phyloP scores from a whole-genome alignment of 2,113 vertebrate genomes.

The Tricholaema leucomelas region DNA sequence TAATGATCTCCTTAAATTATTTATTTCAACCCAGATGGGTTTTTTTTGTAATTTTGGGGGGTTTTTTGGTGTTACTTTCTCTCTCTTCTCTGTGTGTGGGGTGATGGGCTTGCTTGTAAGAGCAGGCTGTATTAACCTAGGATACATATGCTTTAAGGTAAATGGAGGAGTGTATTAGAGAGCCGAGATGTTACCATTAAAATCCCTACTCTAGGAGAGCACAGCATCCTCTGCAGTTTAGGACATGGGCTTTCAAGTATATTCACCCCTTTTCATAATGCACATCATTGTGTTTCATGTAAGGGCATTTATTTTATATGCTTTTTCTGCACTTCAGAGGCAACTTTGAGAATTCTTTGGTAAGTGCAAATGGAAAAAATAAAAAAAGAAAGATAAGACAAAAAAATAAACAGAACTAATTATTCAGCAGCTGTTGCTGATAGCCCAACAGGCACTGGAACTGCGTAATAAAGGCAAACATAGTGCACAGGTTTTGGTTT shows the following conservation, averaged over 20 bases:
- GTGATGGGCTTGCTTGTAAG: too few relatives aligned
- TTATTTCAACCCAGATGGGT: too few relatives aligned
- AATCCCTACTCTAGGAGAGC: neutral
- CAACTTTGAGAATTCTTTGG: neutral
- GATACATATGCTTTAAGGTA: neutral
- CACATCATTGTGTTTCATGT: neutral
- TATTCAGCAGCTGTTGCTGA: neutral
- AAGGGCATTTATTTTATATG: neutral
- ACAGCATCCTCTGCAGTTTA: neutral
- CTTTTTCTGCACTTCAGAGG: neutral
- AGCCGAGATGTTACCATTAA: neutral
- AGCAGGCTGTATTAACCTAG: too few relatives aligned
- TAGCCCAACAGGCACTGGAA: neutral
- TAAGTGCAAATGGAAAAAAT: neutral
- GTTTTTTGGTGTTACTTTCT: too few relatives aligned
- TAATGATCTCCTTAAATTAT: too few relatives aligned
- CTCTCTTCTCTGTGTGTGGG: too few relatives aligned
- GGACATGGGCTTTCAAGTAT: neutral
- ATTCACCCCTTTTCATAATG: rapidly evolving
- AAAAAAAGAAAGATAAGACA: neutral
- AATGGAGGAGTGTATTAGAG: neutral
- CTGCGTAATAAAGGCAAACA: neutral
- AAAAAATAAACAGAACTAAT: neutral
- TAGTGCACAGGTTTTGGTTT: neutral
- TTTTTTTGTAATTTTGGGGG: too few relatives aligned